phyloP scores from a whole-genome alignment of 2,888 invertebrate genomes.

The Pammene aurita region DNA sequence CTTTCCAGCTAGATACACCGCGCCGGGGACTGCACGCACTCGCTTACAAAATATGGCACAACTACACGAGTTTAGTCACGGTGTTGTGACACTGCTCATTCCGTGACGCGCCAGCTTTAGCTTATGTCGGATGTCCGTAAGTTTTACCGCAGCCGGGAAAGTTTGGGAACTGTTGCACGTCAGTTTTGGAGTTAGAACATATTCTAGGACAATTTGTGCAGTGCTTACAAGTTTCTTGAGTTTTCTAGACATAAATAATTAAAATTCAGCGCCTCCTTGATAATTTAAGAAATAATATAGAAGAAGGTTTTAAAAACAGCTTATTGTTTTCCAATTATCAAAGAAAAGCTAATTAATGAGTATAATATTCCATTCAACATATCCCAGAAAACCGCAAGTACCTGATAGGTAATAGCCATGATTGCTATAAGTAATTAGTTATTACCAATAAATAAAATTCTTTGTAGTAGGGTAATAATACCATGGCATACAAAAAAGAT shows the following conservation, averaged over 20 bases:
- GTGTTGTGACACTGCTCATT: conserved; percentile 50
- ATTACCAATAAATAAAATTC: too few relatives aligned
- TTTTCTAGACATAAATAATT: background rate
- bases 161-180: conserved; percentile 56
- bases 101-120: conserved; percentile 60
- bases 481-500: background rate
- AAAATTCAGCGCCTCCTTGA: background rate
- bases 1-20: conserved; percentile 51
- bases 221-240: conserved; percentile 20
- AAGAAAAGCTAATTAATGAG: too few relatives aligned
- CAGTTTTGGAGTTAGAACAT: conserved; percentile 53
- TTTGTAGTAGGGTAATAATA: too few relatives aligned
- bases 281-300: background rate
- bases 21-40: conserved; percentile 38
- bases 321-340: too few relatives aligned
- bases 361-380: too few relatives aligned
- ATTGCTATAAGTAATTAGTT: too few relatives aligned
- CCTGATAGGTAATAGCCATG: too few relatives aligned
- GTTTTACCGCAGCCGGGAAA: conserved; percentile 67
- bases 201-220: conserved; percentile 43
- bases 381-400: too few relatives aligned
- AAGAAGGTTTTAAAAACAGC: too few relatives aligned
- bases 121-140: conserved; percentile 66
- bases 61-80: conserved; percentile 22
- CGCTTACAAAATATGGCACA: conserved; percentile 15